phyloP scores from a whole-genome alignment of 1,140 invertebrate genomes.

The Eufriesea mexicana region DNA sequence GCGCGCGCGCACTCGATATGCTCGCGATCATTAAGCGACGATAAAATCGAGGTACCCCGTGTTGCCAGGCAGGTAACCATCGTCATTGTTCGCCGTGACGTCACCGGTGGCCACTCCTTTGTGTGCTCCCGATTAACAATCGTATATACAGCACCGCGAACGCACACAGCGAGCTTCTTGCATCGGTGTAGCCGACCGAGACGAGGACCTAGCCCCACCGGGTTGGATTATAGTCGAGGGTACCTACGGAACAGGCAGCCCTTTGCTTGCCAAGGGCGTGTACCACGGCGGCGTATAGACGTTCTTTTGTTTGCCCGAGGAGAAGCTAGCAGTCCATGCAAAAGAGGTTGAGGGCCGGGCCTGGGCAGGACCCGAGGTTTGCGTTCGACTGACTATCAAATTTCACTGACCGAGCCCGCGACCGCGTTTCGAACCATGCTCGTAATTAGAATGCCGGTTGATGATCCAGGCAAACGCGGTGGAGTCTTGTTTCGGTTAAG shows the following conservation, averaged over 20 bases:
- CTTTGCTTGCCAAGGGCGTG: slow-evolving; percentile 72
- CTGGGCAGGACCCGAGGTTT: slow-evolving; percentile 36
- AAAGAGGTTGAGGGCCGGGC: slow-evolving; percentile 43
- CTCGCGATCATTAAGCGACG: slow-evolving; percentile 27
- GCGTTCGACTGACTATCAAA: slow-evolving; percentile 65
- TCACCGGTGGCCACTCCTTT: slow-evolving; percentile 54
- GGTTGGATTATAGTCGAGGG: slow-evolving; percentile 54
- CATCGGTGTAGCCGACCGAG: slow-evolving; percentile 22
- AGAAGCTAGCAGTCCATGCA: slow-evolving; percentile 28
- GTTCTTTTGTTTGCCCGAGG: slow-evolving; percentile 69
- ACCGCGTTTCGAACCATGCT: slow-evolving; percentile 33
- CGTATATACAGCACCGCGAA: background rate
- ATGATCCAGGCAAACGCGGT: too few relatives aligned
- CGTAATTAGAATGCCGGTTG: slow-evolving; percentile 23
- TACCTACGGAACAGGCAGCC: slow-evolving; percentile 46
- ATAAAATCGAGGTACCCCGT: slow-evolving; percentile 33
- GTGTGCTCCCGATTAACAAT: slow-evolving; percentile 51
- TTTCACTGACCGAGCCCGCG: slow-evolving; percentile 55
- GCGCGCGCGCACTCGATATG: background rate
- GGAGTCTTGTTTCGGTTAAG: background rate
- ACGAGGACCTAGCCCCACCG: slow-evolving; percentile 37
- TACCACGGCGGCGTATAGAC: slow-evolving; percentile 50
- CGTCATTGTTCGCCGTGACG: slow-evolving; percentile 47
- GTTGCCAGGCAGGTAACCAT: slow-evolving; percentile 15
- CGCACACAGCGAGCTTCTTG: slow-evolving; percentile 3